These are phyloP conservation scores for Actinopyga echinites DNA, from an alignment of 53 echinoderm and acorn worm species.

Conservation along the genomic window DNA sequence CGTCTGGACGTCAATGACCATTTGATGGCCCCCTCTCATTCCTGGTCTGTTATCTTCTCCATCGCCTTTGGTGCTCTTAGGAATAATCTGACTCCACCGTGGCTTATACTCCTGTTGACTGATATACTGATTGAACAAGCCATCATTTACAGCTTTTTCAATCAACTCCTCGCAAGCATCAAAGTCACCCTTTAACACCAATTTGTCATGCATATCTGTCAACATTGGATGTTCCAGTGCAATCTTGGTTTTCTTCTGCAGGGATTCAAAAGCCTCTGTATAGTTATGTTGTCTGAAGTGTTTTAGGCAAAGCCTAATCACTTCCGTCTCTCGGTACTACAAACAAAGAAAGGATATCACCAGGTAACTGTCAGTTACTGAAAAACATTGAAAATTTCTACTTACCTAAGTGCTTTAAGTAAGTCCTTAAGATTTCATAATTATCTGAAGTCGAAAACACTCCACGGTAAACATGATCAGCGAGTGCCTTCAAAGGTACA, in stretches of 20 bases:
- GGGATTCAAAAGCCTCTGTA: constrained; percentile 83
- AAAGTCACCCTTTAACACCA: constrained; percentile 84
- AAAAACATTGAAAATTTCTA: neutral
- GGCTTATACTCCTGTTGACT: constrained; percentile 76
- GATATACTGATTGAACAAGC: constrained; percentile 77
- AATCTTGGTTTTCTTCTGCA: constrained; percentile 84
- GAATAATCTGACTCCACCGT: constrained; percentile 71
- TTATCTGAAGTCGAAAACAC: no score
- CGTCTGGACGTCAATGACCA: constrained; percentile 97
- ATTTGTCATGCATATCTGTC: constrained; percentile 78
- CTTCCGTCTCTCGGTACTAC: constrained; percentile 91
- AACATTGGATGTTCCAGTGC: constrained; percentile 83
- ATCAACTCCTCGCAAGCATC: constrained; percentile 77
- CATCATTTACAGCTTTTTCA: constrained; percentile 60
- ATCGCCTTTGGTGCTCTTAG: no score
- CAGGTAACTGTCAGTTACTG: neutral
- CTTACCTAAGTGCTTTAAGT: no score
- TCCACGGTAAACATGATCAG: no score
- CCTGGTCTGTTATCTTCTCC: constrained; percentile 85
- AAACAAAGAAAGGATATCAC: neutral
- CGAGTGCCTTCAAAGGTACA: no score
- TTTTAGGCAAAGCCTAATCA: constrained; percentile 83
- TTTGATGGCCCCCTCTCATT: constrained; percentile 95
- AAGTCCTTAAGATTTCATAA: no score
- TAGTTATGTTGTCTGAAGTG: constrained; percentile 96